Base-by-base conservation (phyloP, 2,797 vertebrate species). In the Pampus argenteus region DNA sequence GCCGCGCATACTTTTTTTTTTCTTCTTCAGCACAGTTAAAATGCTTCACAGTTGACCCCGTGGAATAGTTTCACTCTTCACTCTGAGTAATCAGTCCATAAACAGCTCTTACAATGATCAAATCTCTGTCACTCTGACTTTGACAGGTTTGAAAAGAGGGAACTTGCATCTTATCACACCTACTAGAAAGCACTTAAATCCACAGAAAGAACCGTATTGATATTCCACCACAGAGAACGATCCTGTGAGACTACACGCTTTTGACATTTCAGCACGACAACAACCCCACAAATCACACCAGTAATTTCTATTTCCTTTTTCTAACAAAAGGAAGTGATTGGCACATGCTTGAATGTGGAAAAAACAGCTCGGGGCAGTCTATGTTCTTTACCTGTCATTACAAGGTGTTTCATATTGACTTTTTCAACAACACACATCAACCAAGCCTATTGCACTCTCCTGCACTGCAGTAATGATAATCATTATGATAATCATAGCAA, bases 371-470 rank as follows among this genome's bases (percentile, higher is more conserved):
- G 57, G 81, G 90, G 92, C 90, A 74, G 80, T 82, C 79, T 76
- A 69, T 91, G 89, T 93, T 92, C 92, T 92, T 89, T 90, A 91
- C 91, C 90, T 91, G 88, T 93, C 91, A 93, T 90, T 90, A 88
- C 91, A 90, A 88, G 86, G 86, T 91, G 85, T 92, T 92, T 92
- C 74, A 86, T 92, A 93, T 93, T 71, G 87, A 93, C 89, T 85
- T 90, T 80, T 79, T 87, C 68, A 76, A 74, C 76, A 89, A 82
- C 71, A 76, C 80, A 75, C 81, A 66, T 64, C 42, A 68, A 80
- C 54, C 56, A 38, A 78, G 31, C 23, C 56, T 71, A 74, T 76
- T 17, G 6, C 69, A 63, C 58, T 76, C 71, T 78, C 64, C 76
- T 72, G 51, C 59, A 61, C 71, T 10, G 73, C 77, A 70, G 61